Conservation (phyloP, 2,888 invertebrate species). For the Chesias legatella region DNA sequence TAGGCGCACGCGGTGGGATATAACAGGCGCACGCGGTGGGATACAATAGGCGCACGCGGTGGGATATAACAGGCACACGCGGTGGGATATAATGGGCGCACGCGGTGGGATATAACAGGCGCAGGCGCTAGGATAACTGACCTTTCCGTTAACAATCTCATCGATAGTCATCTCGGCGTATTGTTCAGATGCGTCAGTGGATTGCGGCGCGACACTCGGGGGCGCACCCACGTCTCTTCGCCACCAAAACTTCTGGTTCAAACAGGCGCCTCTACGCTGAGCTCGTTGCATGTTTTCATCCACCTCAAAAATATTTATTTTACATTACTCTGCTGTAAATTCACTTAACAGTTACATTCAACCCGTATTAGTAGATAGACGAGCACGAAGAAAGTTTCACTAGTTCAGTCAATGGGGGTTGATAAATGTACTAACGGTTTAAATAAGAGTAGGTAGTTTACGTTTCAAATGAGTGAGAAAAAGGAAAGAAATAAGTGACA, state of each 20-base stretch:
- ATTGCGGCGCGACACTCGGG: slow-evolving; percentile 50
- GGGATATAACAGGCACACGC: no score
- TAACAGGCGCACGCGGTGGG: no score
- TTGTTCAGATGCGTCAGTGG: slow-evolving; percentile 48
- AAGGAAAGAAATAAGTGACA: no score
- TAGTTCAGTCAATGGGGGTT: no score
- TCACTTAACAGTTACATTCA: not conserved
- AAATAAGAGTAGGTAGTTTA: no score
- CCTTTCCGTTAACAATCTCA: slow-evolving; percentile 98
- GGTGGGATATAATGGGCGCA: not conserved
- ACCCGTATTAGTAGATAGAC: not conserved
- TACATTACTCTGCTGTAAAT: not conserved
- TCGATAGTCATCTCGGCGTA: slow-evolving; percentile 93
- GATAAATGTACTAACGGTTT: no score
- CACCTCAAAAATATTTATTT: slow-evolving; percentile 70
- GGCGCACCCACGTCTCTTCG: slow-evolving; percentile 85
- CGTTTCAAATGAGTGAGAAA: no score
- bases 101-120: not conserved
- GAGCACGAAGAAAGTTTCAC: no score
- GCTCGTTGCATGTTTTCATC: slow-evolving; percentile 99
- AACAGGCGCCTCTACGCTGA: slow-evolving; percentile 93
- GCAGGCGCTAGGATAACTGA: slow-evolving; percentile 39
- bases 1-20: no score
- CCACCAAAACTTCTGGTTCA: slow-evolving; percentile 95
- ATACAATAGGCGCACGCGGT: no score